Conservation (phyloP, 2,797 vertebrate genomes). For the Myripristis murdjan region DNA sequence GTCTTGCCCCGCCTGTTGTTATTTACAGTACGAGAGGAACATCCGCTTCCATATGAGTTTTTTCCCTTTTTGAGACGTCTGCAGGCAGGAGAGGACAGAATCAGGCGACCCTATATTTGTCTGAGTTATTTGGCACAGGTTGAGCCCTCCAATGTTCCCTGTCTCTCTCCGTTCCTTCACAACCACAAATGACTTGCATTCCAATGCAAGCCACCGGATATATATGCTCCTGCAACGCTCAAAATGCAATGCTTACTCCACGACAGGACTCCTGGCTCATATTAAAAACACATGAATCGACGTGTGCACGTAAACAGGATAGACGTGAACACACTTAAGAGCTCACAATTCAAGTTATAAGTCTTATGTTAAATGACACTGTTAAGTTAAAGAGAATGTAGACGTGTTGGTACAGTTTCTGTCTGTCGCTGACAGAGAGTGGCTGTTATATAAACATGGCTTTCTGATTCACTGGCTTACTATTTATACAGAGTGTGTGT, state of each 20-base stretch:
- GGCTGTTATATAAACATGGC: constrained; percentile 69
- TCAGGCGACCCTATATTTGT: constrained; percentile 63
- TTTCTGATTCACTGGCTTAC: constrained; percentile 69
- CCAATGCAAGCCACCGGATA: no score
- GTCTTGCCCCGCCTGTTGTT: constrained; percentile 46
- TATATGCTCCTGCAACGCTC: neutral
- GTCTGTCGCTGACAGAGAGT: neutral
- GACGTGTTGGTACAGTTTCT: constrained; percentile 38
- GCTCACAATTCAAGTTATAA: constrained; percentile 64
- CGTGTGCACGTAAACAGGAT: constrained; percentile 50
- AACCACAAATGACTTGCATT: constrained; percentile 13
- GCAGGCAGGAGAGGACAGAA: constrained; percentile 69
- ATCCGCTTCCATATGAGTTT: constrained; percentile 19
- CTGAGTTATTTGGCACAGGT: constrained; percentile 80
- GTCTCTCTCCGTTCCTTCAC: constrained; percentile 14
- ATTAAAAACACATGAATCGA: constrained; percentile 39
- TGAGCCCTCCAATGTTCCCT: constrained; percentile 55
- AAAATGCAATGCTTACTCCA: constrained; percentile 42
- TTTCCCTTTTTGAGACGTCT: constrained; percentile 26
- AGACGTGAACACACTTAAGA: constrained; percentile 48
- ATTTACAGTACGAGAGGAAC: constrained; percentile 43
- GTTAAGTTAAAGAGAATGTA: constrained; percentile 60
- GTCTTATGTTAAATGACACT: constrained; percentile 58
- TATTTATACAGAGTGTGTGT: constrained; percentile 53
- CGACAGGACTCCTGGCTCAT: constrained; percentile 54